Percentiles rank a stretch among this genome's conserved stretches.
These are phyloP conservation scores for Tychaedon coryphoeus DNA, from an alignment of 2,113 vertebrate species.

Conservation along the genomic window DNA sequence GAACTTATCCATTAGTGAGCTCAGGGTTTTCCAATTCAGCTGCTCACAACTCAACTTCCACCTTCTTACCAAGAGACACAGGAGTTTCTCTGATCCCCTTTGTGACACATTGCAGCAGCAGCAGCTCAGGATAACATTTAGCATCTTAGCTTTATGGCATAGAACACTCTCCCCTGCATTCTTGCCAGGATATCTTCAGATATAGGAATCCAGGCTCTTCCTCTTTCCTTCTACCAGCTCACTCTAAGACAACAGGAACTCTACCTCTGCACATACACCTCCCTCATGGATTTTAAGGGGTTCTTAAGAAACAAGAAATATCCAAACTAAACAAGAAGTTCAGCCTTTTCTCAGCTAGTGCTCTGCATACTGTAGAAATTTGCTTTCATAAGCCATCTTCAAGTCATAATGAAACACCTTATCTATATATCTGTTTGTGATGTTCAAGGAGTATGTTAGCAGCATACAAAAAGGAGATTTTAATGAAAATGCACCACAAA, in stretches of 20 bases:
- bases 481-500: not conserved
- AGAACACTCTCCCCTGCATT: not conserved
- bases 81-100: not conserved
- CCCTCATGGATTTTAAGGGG: not conserved
- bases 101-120: not conserved
- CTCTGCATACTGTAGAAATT: not conserved
- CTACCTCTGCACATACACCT: not conserved
- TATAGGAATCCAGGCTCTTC: not conserved
- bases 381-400: not conserved
- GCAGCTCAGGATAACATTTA: not conserved
- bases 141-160: not conserved
- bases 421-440: not conserved
- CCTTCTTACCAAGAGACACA: not conserved
- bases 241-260: not conserved
- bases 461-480: not conserved
- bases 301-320: not conserved
- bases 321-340: not conserved
- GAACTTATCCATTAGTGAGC: not conserved
- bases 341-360: not conserved
- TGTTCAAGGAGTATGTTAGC: not conserved
- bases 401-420: not conserved
- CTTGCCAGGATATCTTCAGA: not conserved
- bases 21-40: not conserved
- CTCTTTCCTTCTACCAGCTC: not conserved
- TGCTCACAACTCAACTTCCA: not conserved